Evolutionary conservation across 2,888 invertebrate genomes (phyloP), one percentile per base, ranked within the genome.

Genomic region (Sphaerophoria rueppellii): DNA sequence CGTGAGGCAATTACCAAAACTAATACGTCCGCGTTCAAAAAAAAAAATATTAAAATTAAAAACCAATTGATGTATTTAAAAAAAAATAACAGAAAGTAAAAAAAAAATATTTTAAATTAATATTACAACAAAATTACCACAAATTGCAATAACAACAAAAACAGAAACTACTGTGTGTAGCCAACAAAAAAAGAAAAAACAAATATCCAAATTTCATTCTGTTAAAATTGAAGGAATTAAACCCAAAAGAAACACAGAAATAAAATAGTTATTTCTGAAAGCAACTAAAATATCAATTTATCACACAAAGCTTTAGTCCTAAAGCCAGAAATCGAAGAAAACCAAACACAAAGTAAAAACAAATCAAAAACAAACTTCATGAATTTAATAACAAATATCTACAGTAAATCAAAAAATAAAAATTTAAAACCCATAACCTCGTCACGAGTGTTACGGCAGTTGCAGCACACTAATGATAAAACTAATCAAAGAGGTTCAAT

Each of bases 1-100:
- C 97, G 97, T 97, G 97, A 97, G 90, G 90, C 90, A 88, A 73
- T 88, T 63, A 86, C 74, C 12, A 77, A 79, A 70, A 14, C 75
- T 71, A 86, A 86, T 79, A 82, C 79, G 81, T 82, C 74, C 81
- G 86, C 87, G 87, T 87, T 87, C 86, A 83, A 61, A 71, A 82
- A 11, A 55, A 61, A 48, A 34, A 34, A 61, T 12, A 5, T 37
- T 54, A 57, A 65, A 77, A 74, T 48, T 77, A 76, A 82, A 48
- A 79, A 79, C 57, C 71, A 79, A 79, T 86, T 75, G 57, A 86
- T 86, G 82, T 86, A 82, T 86, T 82, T 78, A 78, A 81, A 73
- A 85, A 81, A 73, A 81, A 75, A 70, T 77, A 40, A 72, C 67
- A 80, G 75, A 46, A 72, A 77, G 32, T 43, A 67, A 63, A 58